A percentile compares a stretch with the other conserved stretches of the same genome.
Conservation (phyloP, 2,113 vertebrate genomes). For the Recurvirostra avosetta region DNA sequence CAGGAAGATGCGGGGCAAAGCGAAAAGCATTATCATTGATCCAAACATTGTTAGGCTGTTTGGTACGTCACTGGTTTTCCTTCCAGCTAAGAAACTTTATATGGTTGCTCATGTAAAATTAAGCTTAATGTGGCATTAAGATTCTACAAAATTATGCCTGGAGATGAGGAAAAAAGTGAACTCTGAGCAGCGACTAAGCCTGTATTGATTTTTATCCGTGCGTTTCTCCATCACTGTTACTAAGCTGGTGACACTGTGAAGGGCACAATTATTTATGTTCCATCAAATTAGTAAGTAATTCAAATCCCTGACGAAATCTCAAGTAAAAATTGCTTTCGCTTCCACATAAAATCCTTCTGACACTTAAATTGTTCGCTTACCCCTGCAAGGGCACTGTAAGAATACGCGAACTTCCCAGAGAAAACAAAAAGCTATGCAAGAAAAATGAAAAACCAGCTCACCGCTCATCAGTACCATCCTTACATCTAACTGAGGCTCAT, state of each 20-base stretch:
- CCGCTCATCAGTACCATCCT: background rate
- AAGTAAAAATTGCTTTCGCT: slow-evolving; percentile 41
- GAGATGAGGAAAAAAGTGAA: slow-evolving; percentile 57
- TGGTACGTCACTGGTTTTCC: background rate
- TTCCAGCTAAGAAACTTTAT: background rate
- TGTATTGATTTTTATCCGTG: slow-evolving; percentile 56
- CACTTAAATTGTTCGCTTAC: background rate
- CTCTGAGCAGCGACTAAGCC: slow-evolving; percentile 24
- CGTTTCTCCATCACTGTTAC: slow-evolving; percentile 45
- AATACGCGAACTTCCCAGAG: background rate
- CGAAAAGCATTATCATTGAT: background rate
- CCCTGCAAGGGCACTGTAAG: slow-evolving; percentile 2
- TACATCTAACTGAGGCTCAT: background rate
- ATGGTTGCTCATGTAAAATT: slow-evolving; percentile 6
- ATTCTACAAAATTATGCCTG: slow-evolving; percentile 37
- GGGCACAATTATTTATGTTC: slow-evolving; percentile 70
- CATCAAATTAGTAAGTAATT: slow-evolving; percentile 70
- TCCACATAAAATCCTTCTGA: slow-evolving; percentile 13
- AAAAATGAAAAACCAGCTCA: background rate
- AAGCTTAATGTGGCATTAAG: slow-evolving; percentile 51
- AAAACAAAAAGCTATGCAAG: background rate
- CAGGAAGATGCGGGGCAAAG: background rate
- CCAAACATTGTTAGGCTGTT: background rate
- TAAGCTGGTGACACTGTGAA: slow-evolving; percentile 65
- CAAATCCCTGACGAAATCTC: slow-evolving; percentile 52